These are phyloP conservation scores for Hyaena hyaena DNA, from an alignment of 2,113 vertebrate species.

Conservation along the genomic window DNA sequence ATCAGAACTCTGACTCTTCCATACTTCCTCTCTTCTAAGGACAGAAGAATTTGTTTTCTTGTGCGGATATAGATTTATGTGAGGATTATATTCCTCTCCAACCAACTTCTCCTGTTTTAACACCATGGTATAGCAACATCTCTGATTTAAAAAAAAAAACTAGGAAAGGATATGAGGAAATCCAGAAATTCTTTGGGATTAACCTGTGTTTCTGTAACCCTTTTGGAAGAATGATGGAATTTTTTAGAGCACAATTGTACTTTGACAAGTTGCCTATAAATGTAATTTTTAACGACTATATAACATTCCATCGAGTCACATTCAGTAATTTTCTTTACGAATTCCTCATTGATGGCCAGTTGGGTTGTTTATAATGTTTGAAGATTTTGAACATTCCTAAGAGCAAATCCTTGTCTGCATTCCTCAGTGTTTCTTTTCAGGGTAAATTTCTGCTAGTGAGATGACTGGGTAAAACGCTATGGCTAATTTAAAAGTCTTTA, in stretches of 20 bases:
- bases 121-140: background rate
- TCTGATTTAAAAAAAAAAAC: background rate
- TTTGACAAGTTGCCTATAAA: background rate
- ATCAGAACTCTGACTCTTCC: background rate
- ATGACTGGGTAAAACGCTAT: background rate
- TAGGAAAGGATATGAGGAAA: background rate
- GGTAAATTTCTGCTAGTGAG: background rate
- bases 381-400: background rate
- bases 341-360: background rate
- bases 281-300: background rate
- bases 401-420: background rate
- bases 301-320: background rate
- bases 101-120: background rate
- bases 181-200: slow-evolving; percentile 30
- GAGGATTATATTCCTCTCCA: background rate
- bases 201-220: background rate
- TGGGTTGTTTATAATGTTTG: background rate
- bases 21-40: background rate
- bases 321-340: background rate
- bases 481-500: background rate
- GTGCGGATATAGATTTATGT: background rate
- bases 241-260: background rate
- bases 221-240: background rate
- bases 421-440: slow-evolving; percentile 7
- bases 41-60: background rate